Base-by-base conservation (phyloP, 2,113 vertebrate species). In the Syngnathus typhle region DNA sequence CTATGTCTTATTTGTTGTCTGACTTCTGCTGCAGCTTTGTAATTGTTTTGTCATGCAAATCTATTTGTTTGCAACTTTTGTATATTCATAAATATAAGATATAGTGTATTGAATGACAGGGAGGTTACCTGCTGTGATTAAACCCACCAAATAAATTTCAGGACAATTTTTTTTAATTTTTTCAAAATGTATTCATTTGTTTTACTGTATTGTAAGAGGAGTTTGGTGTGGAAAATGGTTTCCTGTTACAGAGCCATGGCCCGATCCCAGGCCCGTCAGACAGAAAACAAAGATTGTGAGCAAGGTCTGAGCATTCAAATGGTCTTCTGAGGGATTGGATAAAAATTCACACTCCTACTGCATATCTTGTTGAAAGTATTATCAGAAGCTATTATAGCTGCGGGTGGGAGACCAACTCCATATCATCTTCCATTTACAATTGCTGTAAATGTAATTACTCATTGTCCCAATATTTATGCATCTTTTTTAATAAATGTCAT, bases 121-220 rank as follows among this genome's bases (percentile, higher is more conserved):
- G 39, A 71, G 83, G 83, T 82, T 84, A 82, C 84, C 71, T 69
- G 3, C 72, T 81, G 67, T 79, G 82, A 87, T 88, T 83, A 79
- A 65, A 86, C 76, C 49, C 72, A 38, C 76, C 16, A 4, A 13
- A 1, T 4, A 13, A 2, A 49, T 49, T 6, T 7, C 7, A 21
- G 44, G 44, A 21, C 46, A 51, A 6, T 51, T 19, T 51, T 51
- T 1, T 19, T n/a, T 51, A 2, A 2, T 6, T 7, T 51, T 7
- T 51, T 51, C 23, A 23, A 10, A 52, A 52, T 52, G 49, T 52
- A 21, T 52, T 52, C 21, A 1, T 49, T 49, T 18, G 16, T 52
- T 52, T 52, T 9, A 21, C 49, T n/a, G 18, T 52, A n/a, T 52
- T 19, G 19, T 52, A n/a, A 3, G 19, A 52, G 19, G 7, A n/a